These are phyloP conservation scores for Pomacea canaliculata DNA, from an alignment of 2,888 invertebrate genomes.

Conservation along the genomic window DNA sequence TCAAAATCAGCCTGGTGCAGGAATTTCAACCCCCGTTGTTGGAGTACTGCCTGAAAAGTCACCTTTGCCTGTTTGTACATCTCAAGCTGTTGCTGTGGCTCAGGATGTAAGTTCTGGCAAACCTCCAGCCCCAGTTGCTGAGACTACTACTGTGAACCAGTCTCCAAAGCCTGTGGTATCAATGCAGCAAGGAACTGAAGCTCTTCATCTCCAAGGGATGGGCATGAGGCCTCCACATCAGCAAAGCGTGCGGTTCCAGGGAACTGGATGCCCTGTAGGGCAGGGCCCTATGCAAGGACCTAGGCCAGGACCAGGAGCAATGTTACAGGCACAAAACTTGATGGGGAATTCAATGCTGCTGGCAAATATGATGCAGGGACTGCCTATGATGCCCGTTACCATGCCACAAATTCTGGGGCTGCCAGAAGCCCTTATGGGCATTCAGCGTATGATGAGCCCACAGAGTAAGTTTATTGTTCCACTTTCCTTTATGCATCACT, in stretches of 20 bases:
- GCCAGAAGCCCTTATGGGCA: constrained; percentile 6
- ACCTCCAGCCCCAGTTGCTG: constrained; percentile 22
- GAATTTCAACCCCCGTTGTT: constrained; percentile 11
- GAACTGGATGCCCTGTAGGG: constrained; percentile 14
- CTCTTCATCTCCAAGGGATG: constrained; percentile 16
- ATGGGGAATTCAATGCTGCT: constrained; percentile 20
- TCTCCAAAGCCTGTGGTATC: not conserved
- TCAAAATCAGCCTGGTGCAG: constrained; percentile 12
- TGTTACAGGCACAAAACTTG: not conserved
- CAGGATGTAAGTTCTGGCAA: constrained; percentile 4
- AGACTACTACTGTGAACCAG: constrained; percentile 15
- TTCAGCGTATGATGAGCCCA: constrained; percentile 17
- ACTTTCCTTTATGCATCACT: not conserved
- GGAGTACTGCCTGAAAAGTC: constrained; percentile 13
- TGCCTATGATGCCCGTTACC: constrained; percentile 1
- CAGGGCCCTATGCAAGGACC: constrained; percentile 29
- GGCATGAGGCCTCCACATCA: constrained; percentile 12
- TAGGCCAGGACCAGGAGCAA: constrained; percentile 6
- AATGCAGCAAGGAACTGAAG: not conserved
- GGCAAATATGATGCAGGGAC: constrained; percentile 4
- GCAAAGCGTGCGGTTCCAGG: constrained; percentile 9
- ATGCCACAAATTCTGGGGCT: constrained; percentile 16
- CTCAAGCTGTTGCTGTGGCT: constrained; percentile 1
- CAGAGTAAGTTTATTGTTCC: constrained; percentile 5
- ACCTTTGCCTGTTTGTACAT: constrained; percentile 4